Evolutionary conservation across 2,888 invertebrate species (phyloP), one percentile per base, ranked within the genome.

Genomic region (Pseudococcus viburni): DNA sequence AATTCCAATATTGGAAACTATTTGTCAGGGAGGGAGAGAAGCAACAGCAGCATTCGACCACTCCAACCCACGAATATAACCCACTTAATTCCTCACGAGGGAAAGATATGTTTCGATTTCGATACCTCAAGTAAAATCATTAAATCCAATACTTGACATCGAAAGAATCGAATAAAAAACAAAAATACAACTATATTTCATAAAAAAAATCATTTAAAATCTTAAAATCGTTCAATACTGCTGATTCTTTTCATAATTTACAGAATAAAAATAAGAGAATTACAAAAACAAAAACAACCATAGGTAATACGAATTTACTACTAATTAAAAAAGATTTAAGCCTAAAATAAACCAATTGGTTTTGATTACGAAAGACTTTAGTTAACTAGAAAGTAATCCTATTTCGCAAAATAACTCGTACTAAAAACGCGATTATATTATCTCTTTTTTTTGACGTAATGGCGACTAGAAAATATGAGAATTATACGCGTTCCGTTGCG

Each of bases 351-450:
- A 59, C 68, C 26, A 15, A 73, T 33, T 33, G 22, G 68, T 26
- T 73, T 73, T 73, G 33, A 73, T 73, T 73, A 73, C 68, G 68
- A 73, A 73, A 73, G 68, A 73, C 68, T 73, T 33, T 11, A 73
- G 68, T 73, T 73, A 73, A 33, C 68, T 73, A 73, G 33, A 73
- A 73, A 73, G 68, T 73, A 73, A 73, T 33, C 12, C 68, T 73
- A 33, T 73, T 33, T 73, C 68, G 33, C 3, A 73, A 73, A 73
- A 6, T 55, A 55, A 55, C 17, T 55, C 64, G 12, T 33, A 26
- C 12, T 26, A 73, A 55, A 55, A 55, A 55, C 55, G 55, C 22
- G 64, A 19, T 64, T 22, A 22, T 64, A 64, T 22, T 64, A 64
- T 55, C 55, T 55, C 26, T 33, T 55, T 55, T 9, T n/a, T 73